Percentiles rank a stretch among this genome's conserved stretches.
Conservation (phyloP, 53 echinoderm and acorn worm genomes). For the Pentamera pediparva region DNA sequence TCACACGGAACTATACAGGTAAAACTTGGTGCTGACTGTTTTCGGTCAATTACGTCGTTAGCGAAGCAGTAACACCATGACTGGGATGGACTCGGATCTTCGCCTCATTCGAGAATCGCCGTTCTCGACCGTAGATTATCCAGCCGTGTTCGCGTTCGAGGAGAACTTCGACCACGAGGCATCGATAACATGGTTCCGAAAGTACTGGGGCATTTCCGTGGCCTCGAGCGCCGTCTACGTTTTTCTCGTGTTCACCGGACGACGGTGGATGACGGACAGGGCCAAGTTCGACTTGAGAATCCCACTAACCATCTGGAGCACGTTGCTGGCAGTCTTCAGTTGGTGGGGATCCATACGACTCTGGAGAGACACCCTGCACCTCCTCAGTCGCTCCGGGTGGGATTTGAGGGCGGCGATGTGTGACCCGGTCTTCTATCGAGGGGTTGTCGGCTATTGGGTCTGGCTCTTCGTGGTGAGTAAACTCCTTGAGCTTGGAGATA, state of each 20-base stretch:
- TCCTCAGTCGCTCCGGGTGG: constrained; percentile 59
- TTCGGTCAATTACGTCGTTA: too few relatives aligned
- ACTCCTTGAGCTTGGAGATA: constrained; percentile 90
- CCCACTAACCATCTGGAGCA: constrained; percentile 71
- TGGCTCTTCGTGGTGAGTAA: constrained; percentile 88
- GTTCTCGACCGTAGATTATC: constrained; percentile 32
- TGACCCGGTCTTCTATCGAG: constrained; percentile 82
- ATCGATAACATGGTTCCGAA: constrained; percentile 64
- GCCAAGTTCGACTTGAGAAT: constrained; percentile 65
- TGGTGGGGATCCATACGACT: constrained; percentile 63
- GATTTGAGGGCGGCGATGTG: constrained; percentile 70
- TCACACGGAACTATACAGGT: too few relatives aligned
- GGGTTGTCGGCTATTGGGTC: constrained; percentile 78
- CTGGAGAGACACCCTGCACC: constrained; percentile 40
- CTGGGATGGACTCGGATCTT: constrained; percentile 12
- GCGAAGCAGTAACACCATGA: too few relatives aligned
- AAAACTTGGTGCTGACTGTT: too few relatives aligned
- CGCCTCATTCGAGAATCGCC: constrained; percentile 27
- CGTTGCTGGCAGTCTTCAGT: constrained; percentile 66
- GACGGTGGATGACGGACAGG: constrained; percentile 63
- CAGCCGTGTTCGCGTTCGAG: constrained; percentile 69
- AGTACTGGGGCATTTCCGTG: constrained; percentile 72
- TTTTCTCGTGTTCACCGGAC: constrained; percentile 63
- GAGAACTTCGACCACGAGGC: constrained; percentile 57
- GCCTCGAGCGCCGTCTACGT: constrained; percentile 68